phyloP scores from a whole-genome alignment of 2,113 vertebrate genomes.

The Pseudopodoces humilis region DNA sequence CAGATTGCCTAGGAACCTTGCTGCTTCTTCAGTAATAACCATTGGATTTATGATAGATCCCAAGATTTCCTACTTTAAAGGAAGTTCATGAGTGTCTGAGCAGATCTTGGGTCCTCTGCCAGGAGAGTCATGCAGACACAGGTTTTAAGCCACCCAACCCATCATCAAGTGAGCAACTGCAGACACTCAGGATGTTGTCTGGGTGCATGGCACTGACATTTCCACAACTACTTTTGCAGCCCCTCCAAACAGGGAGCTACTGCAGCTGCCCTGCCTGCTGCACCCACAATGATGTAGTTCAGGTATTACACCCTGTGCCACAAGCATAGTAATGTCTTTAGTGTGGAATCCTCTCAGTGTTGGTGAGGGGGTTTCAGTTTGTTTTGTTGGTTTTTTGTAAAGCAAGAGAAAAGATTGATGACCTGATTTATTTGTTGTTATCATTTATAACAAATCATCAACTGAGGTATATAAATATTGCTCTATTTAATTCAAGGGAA shows the following conservation, averaged over 20 bases:
- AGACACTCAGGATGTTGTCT: neutral
- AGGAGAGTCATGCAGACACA: neutral
- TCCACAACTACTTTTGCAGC: neutral
- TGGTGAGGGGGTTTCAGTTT: neutral
- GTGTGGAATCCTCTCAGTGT: neutral
- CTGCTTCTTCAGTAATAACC: constrained; percentile 19
- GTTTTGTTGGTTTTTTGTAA: neutral
- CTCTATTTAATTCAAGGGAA: neutral
- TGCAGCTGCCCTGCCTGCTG: neutral
- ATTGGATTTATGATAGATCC: neutral
- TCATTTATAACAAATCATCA: neutral
- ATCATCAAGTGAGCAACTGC: neutral
- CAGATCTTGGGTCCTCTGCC: neutral
- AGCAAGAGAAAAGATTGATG: neutral
- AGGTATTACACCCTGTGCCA: neutral
- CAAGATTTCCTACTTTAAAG: neutral
- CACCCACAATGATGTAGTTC: neutral
- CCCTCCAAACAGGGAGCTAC: fast-evolving
- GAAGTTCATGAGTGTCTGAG: neutral
- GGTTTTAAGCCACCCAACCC: neutral
- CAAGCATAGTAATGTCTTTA: neutral
- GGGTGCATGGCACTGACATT: neutral
- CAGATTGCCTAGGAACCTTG: neutral
- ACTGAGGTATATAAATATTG: neutral
- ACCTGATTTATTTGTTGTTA: neutral